Conservation (phyloP, 2,888 invertebrate species). For the Drosophila mayaguana region DNA sequence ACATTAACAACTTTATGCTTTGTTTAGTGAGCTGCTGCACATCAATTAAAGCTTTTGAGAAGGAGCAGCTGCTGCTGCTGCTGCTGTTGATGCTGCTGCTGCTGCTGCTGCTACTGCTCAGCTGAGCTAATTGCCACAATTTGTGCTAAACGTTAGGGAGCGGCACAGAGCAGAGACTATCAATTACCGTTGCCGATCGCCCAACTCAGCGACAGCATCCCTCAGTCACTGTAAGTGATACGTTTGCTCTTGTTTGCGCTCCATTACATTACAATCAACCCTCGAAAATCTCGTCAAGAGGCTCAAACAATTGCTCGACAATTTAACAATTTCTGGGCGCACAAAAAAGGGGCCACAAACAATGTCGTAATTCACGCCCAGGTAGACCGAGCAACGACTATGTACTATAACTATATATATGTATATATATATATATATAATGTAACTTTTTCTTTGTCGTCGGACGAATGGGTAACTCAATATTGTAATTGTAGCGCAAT, state of each 20-base stretch:
- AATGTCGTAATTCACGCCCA: slow-evolving; percentile 83
- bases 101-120: slow-evolving; percentile 42
- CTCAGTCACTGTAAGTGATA: slow-evolving; percentile 69
- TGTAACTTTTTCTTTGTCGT: slow-evolving; percentile 68
- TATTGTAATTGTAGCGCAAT: slow-evolving; percentile 84
- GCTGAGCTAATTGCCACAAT: slow-evolving; percentile 77
- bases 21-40: slow-evolving; percentile 59
- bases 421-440: slow-evolving; percentile 43
- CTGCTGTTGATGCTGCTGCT: slow-evolving; percentile 42
- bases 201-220: slow-evolving; percentile 43
- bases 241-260: slow-evolving; percentile 44
- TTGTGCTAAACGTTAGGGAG: slow-evolving; percentile 73
- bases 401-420: slow-evolving; percentile 9
- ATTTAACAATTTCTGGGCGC: slow-evolving; percentile 79
- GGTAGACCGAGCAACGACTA: slow-evolving; percentile 56
- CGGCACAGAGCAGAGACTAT: slow-evolving; percentile 55
- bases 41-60: slow-evolving; percentile 73
- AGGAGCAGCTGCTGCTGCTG: slow-evolving; percentile 46
- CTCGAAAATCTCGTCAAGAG: slow-evolving; percentile 53
- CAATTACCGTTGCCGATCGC: slow-evolving; percentile 62
- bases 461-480: slow-evolving; percentile 79
- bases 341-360: slow-evolving; percentile 56
- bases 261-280: slow-evolving; percentile 57
- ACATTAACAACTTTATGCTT: slow-evolving; percentile 82
- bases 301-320: slow-evolving; percentile 64